Base-by-base conservation (phyloP, 1,140 invertebrate genomes). In the Nasonia vitripennis region DNA sequence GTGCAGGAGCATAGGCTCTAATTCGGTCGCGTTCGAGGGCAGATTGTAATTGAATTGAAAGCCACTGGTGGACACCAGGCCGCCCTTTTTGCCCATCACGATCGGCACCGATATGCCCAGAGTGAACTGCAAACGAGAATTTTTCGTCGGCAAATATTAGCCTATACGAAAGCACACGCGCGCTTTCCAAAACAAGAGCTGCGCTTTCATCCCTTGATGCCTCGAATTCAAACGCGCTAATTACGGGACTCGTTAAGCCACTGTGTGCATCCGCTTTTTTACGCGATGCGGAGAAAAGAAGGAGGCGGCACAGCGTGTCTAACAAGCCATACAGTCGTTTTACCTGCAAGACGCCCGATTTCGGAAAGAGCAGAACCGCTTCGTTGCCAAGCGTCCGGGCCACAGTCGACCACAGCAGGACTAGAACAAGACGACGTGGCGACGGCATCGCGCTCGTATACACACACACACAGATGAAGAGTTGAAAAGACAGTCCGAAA, bases 31-130 rank as follows among this genome's bases (percentile, higher is more conserved):
- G 89, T 93, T 93, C 88, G 88, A 91, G 31, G 93, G 92, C 85
- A 93, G 86, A 14, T 41, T 87, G 86, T 91, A 93, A 89, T 93
- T 93, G 88, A 93, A 90, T 90, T 93, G 93, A 89, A 90, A 93
- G 73, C 89, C 92, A 12, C 86, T 86, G 48, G 88, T 88, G 87
- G 91, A 92, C 48, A 87, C 89, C 45, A 93, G 37, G 51, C 88
- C 88, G 17, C 93, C 93, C 55, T 86, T 89, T 86, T 92, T 90
- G 87, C 82, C 89, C 89, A 89, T 91, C 68, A 85, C 84, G 2
- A 93, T 81, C 10, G 93, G 92, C 34, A 91, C 84, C 20, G 93
- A 91, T 55, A 91, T 85, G 6, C 92, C 92, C 67, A 92, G 62
- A 41, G 91, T 91, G 68, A 93, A 88, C 92, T 93, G 86, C 73